Percentiles rank a stretch among this genome's conserved stretches.
Conservation (phyloP, 1,140 invertebrate species). For the Cardiocondyla obscurior region DNA sequence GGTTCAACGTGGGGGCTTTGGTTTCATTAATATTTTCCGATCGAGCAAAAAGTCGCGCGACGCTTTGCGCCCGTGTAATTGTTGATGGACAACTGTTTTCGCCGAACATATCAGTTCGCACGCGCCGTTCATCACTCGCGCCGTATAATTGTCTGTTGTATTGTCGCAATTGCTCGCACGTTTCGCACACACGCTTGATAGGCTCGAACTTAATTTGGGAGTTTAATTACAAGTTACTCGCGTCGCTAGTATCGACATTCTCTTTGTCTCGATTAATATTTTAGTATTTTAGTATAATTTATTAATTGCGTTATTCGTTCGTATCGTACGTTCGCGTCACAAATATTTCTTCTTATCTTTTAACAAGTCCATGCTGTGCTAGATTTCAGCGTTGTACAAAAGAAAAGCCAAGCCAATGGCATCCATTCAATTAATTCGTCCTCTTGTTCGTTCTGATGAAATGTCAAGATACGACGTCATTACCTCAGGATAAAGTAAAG, state of each 20-base stretch:
- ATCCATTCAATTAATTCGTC: constrained; percentile 34
- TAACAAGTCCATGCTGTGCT: neutral
- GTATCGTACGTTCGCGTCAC: too few relatives aligned
- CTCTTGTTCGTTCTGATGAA: constrained; percentile 31
- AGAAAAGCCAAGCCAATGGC: constrained; percentile 10
- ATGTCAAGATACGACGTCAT: constrained; percentile 33
- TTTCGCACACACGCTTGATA: neutral
- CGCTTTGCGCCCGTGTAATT: constrained; percentile 18
- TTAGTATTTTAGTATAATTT: neutral
- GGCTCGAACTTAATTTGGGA: neutral
- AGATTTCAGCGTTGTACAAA: too few relatives aligned
- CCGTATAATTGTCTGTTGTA: constrained; percentile 23
- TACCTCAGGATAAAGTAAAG: constrained; percentile 30
- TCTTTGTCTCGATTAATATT: neutral
- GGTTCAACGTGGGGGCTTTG: constrained; percentile 21
- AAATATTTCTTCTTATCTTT: neutral
- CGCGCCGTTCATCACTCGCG: neutral
- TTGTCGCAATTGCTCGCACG: neutral
- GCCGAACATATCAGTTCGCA: neutral
- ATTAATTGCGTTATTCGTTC: neutral
- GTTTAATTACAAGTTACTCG: neutral
- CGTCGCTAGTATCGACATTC: neutral
- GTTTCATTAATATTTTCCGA: constrained; percentile 44
- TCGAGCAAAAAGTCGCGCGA: constrained; percentile 14
- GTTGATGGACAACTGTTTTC: constrained; percentile 17